Base-by-base conservation (phyloP, 1,140 invertebrate species). In the Oedothorax gibbosus region DNA sequence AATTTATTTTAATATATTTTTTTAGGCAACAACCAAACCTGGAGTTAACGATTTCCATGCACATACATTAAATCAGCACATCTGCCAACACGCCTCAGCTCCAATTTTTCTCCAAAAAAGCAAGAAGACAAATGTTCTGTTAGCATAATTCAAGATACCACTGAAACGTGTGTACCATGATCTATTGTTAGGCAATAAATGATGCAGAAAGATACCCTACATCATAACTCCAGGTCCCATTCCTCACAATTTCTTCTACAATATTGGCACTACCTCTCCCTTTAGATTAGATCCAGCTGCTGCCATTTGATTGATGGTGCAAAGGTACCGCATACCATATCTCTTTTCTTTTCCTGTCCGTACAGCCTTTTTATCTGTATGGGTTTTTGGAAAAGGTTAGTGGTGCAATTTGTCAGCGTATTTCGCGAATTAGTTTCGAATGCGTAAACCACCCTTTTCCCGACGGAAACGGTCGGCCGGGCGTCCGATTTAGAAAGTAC, bases 181-280 rank as follows among this genome's bases (percentile, higher is more conserved):
- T 79, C 57, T 79, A 79, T 68, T 68, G 77, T 54, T 21, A 20
- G 65, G 64, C 66, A 68, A 81, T 81, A 81, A 81, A 81, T 65
- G 78, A 81, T 71, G 78, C 78, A 81, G 78, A 81, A 81, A 81
- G 78, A 81, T 81, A 81, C 68, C 77, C 77, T 51, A 66, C 62
- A 79, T 81, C 66, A 71, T 81, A 81, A 81, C 78, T 81, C 56
- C 71, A 56, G 66, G 62, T 71, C 57, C 77, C 78, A 81, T 81
- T 81, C 78, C 78, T 81, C 78, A 71, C 78, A 71, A 81, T 81
- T 81, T 81, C 78, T 71, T 81, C 78, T 81, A 81, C 78, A 81
- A 81, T 81, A 81, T 81, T 81, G 78, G 78, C 78, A 71, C 66
- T 57, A 71, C 20, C 78, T 81, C 78, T 81, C 78, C 66, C 54